Evolutionary conservation across 37 sponge, comb jelly and placozoan species (phyloP), one percentile per base, ranked within the genome.

Genomic region (Eunapius fragilis): DNA sequence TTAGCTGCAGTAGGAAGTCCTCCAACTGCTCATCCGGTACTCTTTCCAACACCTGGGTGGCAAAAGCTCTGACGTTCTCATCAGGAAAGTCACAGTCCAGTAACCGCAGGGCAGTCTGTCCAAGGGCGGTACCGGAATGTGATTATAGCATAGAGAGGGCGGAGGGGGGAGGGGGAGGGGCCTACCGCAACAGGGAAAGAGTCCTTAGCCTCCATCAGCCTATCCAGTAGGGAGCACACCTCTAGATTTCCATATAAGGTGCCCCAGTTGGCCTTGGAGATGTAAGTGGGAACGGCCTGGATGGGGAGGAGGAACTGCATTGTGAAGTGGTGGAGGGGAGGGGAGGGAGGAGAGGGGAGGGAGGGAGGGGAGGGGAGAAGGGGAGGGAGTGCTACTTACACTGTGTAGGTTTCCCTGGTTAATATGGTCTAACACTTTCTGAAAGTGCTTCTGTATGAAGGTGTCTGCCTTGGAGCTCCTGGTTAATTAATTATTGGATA

Each of bases 261-360:
- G 22, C 85, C 89, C 95, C 95, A 94, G 74, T 94, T 79, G 33
- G 88, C 78, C 35, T 79, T 75, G 67, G 37, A 75, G 22, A 94
- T 80, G 84, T 90, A 91, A 17, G 81, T 58, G 28, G 95, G 95
- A 12, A 94, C 72, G 67, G 95, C 91, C 89, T 93, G 74, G 7
- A 73, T 26, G 69, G 25, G 28, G 24, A 45, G 35, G 25, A 77
- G 25, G 33, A 24, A 31, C 6, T 13, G 2, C 24, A 12, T 75
- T 31, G 23, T 31, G 30, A 22, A 47, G 45, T 72, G 74, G 74
- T 0, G 19, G 74, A 2, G 25, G 24, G 73, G 26, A 23, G n/a
- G 4, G 41, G 45, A 37, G 49, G 48, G 34, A 41, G 79, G 28
- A 7, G 48, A 11, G 3, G 50, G 28, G 71, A 70, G 71, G 28